phyloP scores from a whole-genome alignment of 2,797 vertebrate species.

The Acanthis flammea region DNA sequence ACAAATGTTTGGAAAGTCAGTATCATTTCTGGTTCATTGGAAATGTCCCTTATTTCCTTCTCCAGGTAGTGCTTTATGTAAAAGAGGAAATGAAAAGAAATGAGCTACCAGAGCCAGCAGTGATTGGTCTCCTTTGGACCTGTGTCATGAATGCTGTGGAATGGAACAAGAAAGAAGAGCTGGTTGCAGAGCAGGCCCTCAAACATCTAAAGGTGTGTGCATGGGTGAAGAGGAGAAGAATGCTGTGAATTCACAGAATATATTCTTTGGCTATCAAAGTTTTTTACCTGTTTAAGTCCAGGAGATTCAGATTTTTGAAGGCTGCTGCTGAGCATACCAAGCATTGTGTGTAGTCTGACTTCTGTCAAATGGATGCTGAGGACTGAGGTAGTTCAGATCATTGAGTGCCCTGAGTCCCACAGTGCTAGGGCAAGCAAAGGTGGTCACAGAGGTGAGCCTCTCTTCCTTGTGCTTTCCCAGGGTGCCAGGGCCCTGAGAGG shows the following conservation, averaged over 20 bases:
- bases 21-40: background rate
- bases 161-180: conserved; percentile 94
- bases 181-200: conserved; percentile 91
- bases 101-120: conserved; percentile 84
- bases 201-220: conserved; percentile 88
- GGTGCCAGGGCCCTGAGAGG: background rate
- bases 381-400: background rate
- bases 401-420: background rate
- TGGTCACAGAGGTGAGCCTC: background rate
- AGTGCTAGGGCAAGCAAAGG: background rate
- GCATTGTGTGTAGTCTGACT: background rate
- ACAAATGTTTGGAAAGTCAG: background rate
- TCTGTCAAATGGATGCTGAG: background rate
- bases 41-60: background rate
- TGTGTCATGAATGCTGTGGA: conserved; percentile 92
- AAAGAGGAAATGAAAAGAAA: conserved; percentile 94
- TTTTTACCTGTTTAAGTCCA: background rate
- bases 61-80: conserved; percentile 86
- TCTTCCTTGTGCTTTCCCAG: background rate
- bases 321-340: background rate
- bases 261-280: background rate
- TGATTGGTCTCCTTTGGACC: conserved; percentile 89
- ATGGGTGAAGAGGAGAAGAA: background rate
- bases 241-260: background rate
- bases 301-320: background rate